Evolutionary conservation across 2,888 invertebrate genomes (phyloP).

Genomic region (Dicyrtoma fusca): DNA sequence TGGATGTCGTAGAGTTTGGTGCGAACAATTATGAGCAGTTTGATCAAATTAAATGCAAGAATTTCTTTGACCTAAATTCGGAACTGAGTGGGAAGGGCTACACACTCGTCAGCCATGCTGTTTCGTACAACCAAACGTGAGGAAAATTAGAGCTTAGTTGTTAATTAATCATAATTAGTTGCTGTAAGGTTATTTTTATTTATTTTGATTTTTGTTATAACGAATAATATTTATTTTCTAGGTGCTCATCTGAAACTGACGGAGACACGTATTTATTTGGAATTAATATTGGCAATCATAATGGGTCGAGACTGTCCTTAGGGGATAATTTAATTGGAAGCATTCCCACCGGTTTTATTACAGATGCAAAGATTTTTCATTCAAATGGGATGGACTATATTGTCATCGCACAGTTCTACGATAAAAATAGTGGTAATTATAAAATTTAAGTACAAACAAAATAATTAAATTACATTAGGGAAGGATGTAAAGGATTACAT

Average conservation of each 20-base stretch:
- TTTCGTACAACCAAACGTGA: slow-evolving; percentile 49
- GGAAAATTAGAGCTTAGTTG: too few relatives aligned
- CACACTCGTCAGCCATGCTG: slow-evolving; percentile 40
- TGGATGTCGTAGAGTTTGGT: slow-evolving; percentile 37
- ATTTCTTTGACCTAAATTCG: slow-evolving; percentile 39
- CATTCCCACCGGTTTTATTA: slow-evolving; percentile 40
- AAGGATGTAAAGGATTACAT: too few relatives aligned
- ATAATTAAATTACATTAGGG: too few relatives aligned
- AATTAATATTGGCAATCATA: too few relatives aligned
- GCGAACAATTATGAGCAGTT: neutral
- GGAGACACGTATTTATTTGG: neutral
- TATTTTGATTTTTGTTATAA: too few relatives aligned
- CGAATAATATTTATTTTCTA: too few relatives aligned
- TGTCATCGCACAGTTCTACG: slow-evolving; percentile 48
- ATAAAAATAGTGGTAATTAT: slow-evolving; percentile 36
- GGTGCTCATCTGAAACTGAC: too few relatives aligned
- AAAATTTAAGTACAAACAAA: too few relatives aligned
- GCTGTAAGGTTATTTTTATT: too few relatives aligned
- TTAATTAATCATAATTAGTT: too few relatives aligned
- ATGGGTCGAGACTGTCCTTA: too few relatives aligned
- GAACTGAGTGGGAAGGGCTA: slow-evolving; percentile 24
- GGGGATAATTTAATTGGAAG: too few relatives aligned
- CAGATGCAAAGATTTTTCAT: slow-evolving; percentile 48
- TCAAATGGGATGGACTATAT: slow-evolving; percentile 41
- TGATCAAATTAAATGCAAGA: slow-evolving; percentile 39